These are phyloP conservation scores for Acrocephalus arundinaceus DNA, from an alignment of 2,113 vertebrate species.

Conservation along the genomic window DNA sequence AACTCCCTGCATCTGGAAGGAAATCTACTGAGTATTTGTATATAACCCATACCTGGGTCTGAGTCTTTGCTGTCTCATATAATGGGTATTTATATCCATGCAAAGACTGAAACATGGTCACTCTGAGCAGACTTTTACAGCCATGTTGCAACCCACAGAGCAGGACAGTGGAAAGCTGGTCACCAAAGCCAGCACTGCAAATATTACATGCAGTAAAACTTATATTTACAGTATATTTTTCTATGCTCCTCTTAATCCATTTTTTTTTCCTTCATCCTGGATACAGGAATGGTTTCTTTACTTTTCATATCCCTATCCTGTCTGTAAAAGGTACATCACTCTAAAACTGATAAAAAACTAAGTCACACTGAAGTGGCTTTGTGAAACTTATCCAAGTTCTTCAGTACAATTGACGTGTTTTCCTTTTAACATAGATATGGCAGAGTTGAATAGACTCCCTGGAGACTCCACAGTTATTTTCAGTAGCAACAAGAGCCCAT, in stretches of 20 bases:
- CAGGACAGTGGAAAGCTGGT: background rate
- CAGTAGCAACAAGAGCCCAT: conserved; percentile 28
- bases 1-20: background rate
- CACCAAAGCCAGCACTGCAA: background rate
- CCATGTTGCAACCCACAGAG: background rate
- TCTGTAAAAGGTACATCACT: background rate
- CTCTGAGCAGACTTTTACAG: background rate
- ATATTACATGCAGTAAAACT: background rate
- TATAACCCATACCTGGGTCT: background rate
- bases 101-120: background rate
- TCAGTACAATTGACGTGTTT: background rate
- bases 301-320: background rate
- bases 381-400: conserved; percentile 30
- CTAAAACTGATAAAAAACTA: background rate
- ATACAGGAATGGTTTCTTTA: background rate
- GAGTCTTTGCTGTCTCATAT: background rate
- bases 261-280: background rate
- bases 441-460: conserved; percentile 10
- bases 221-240: background rate
- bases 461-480: conserved; percentile 35
- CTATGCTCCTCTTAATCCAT: background rate
- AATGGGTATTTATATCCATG: background rate
- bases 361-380: conserved; percentile 2
- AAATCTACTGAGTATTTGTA: background rate
- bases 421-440: conserved; percentile 22